Conservation (phyloP, 2,888 invertebrate species). For the Erebia ligea region DNA sequence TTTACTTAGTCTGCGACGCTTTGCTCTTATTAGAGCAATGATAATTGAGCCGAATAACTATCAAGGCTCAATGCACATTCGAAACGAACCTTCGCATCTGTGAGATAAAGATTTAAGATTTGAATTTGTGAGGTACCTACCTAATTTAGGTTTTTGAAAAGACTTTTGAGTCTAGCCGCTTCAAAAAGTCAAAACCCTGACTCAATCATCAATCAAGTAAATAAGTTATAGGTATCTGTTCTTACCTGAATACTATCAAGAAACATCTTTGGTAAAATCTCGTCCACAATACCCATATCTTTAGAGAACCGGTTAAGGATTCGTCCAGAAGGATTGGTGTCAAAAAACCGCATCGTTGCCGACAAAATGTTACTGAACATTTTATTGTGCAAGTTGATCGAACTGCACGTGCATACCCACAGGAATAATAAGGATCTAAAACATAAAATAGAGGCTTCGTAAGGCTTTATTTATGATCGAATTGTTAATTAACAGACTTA, state of each 20-base stretch:
- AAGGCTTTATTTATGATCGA: too few species aligned
- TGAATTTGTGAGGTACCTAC: too few species aligned
- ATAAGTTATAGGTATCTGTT: too few species aligned
- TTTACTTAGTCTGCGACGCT: too few species aligned
- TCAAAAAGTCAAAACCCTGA: neutral
- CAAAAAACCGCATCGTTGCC: constrained; percentile 92
- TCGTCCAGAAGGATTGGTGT: constrained; percentile 91
- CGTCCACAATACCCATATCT: constrained; percentile 91
- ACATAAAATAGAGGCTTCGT: constrained; percentile 26
- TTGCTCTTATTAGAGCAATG: too few species aligned
- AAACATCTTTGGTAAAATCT: constrained; percentile 86
- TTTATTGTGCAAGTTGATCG: constrained; percentile 88
- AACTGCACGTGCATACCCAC: constrained; percentile 89
- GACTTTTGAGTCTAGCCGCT: neutral
- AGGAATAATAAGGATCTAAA: constrained; percentile 87
- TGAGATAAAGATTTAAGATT: too few species aligned
- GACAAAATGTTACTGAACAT: constrained; percentile 90
- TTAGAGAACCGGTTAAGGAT: constrained; percentile 93
- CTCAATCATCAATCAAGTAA: neutral
- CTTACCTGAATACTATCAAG: constrained; percentile 85
- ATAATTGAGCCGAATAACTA: too few species aligned
- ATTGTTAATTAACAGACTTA: neutral
- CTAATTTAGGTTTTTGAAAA: too few species aligned
- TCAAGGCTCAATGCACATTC: too few species aligned
- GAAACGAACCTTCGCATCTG: too few species aligned